Evolutionary conservation across 2,888 invertebrate species (phyloP).

Genomic region (Homarus gammarus): DNA sequence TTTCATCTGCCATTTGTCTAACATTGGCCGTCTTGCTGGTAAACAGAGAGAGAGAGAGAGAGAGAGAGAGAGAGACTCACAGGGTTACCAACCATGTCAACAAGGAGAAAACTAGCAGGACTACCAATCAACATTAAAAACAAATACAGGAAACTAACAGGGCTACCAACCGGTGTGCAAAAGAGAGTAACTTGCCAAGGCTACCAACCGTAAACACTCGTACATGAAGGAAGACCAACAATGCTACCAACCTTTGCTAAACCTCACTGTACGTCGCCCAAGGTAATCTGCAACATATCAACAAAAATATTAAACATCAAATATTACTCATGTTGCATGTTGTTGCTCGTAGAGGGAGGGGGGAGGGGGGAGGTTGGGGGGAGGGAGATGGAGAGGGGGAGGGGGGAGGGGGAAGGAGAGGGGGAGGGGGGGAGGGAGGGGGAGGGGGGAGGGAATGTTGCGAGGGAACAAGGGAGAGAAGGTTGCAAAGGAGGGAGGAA

Average conservation of each 20-base stretch:
- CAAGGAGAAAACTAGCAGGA: no score
- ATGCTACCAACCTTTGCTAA: constrained; percentile 52
- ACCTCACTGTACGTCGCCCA: constrained; percentile 57
- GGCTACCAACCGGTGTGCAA: no score
- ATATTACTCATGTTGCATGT: not conserved
- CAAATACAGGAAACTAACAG: no score
- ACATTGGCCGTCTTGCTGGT: no score
- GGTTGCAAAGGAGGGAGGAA: not conserved
- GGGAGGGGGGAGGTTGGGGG: not conserved
- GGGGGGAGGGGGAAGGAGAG: no score
- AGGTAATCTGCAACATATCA: constrained; percentile 52
- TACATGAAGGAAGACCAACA: constrained; percentile 21
- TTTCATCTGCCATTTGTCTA: no score
- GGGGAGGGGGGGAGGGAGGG: not conserved
- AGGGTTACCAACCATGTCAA: no score
- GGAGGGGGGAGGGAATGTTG: not conserved
- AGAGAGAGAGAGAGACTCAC: no score
- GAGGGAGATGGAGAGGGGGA: no score
- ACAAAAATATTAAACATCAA: not conserved
- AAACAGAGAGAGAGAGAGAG: no score
- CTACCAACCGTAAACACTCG: constrained; percentile 22
- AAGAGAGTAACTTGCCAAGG: not conserved
- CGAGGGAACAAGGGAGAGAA: not conserved
- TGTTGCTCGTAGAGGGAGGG: not conserved
- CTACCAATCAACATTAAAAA: no score